Percentiles rank a stretch among this genome's conserved stretches.
Evolutionary conservation across 2,888 invertebrate genomes (phyloP).

Genomic region (Carterocephalus palaemon): DNA sequence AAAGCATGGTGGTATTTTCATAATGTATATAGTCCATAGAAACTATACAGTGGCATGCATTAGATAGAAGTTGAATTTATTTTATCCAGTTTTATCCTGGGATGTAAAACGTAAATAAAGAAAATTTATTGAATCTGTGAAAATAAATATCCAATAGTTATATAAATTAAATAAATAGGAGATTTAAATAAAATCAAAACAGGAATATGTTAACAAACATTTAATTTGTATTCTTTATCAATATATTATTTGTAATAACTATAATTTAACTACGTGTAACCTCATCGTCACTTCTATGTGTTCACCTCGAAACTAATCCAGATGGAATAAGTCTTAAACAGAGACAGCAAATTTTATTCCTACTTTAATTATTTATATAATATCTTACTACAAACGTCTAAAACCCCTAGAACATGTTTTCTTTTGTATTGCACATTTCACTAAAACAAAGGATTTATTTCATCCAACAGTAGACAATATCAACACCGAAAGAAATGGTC

Average conservation of each 20-base stretch:
- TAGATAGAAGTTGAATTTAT: too few species aligned
- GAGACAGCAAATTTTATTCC: conserved; percentile 58
- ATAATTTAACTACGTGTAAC: conserved; percentile 71
- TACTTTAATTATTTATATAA: conserved; percentile 48
- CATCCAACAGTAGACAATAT: conserved; percentile 24
- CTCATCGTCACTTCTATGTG: conserved; percentile 52
- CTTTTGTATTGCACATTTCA: conserved; percentile 71
- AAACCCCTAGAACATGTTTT: conserved; percentile 50
- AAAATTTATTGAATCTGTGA: too few species aligned
- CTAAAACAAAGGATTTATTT: conserved; percentile 34
- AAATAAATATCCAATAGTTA: too few species aligned
- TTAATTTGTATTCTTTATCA: conserved; percentile 75
- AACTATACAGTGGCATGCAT: too few species aligned
- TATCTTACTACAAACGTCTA: conserved; percentile 53
- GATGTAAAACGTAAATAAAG: too few species aligned
- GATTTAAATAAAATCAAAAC: conserved; percentile 43
- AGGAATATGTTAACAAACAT: conserved; percentile 71
- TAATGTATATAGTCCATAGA: too few species aligned
- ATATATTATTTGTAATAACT: conserved; percentile 77
- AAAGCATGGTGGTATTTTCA: too few species aligned
- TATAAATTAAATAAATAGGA: too few species aligned
- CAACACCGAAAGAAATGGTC: conserved; percentile 18
- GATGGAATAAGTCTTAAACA: conserved; percentile 50
- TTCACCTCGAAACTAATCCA: conserved; percentile 39
- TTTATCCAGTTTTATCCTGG: too few species aligned